Conservation (phyloP, 2,888 invertebrate species). For the Rhagonycha lutea region DNA sequence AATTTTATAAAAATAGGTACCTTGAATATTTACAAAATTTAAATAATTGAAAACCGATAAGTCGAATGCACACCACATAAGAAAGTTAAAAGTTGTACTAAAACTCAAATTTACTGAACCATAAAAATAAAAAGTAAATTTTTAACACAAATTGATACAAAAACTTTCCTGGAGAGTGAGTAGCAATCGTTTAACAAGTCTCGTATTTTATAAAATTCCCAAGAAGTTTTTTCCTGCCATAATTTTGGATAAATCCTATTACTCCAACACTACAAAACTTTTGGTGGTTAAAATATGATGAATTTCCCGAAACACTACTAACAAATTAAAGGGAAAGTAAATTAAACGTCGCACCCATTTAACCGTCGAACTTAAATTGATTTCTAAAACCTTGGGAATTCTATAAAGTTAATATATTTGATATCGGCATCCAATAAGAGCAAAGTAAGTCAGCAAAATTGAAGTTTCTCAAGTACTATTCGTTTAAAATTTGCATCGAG, state of each 20-base stretch:
- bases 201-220: neutral
- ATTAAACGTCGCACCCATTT: neutral
- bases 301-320: neutral
- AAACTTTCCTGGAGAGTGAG: neutral
- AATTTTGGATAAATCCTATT: neutral
- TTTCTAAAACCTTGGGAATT: neutral
- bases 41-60: neutral
- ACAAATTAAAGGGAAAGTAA: neutral
- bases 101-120: neutral
- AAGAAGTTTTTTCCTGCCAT: neutral
- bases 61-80: neutral
- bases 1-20: neutral
- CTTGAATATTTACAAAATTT: neutral
- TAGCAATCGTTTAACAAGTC: neutral
- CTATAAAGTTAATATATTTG: conserved; percentile 15
- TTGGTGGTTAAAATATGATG: neutral
- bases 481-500: conserved; percentile 15
- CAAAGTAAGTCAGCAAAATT: conserved; percentile 3
- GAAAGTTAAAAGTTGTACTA: neutral
- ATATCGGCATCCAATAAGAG: conserved; percentile 17
- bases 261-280: neutral
- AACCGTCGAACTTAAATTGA: neutral
- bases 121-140: neutral
- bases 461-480: conserved; percentile 5
- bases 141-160: neutral